phyloP scores from a whole-genome alignment of 2,888 invertebrate species.

The Mesorhabditis spiculigera region DNA sequence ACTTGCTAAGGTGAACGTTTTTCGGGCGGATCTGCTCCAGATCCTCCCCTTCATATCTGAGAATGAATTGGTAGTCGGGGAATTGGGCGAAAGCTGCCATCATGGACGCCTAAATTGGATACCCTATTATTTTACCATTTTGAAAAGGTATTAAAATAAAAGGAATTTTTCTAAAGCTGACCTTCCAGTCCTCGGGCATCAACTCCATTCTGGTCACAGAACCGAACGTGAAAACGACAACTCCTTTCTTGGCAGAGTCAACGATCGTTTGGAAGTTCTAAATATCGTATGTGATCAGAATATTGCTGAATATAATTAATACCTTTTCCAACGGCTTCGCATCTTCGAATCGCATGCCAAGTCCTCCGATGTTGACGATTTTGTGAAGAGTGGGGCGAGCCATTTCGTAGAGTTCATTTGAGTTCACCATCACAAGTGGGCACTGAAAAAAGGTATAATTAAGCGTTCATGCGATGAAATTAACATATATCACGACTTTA shows the following conservation, averaged over 20 bases:
- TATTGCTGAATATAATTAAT: too few species aligned
- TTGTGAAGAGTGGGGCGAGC: constrained; percentile 33
- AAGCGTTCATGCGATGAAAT: too few species aligned
- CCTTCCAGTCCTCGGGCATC: constrained; percentile 32
- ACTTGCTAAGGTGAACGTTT: constrained; percentile 37
- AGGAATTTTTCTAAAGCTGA: too few species aligned
- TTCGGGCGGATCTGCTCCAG: constrained; percentile 16
- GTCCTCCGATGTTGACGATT: not conserved
- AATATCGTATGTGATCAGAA: too few species aligned
- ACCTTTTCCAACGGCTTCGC: not conserved
- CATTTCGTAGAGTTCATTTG: constrained; percentile 44
- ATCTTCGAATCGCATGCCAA: not conserved
- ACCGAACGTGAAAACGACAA: constrained; percentile 42
- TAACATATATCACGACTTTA: too few species aligned
- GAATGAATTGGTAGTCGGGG: constrained; percentile 36
- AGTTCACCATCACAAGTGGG: constrained; percentile 36
- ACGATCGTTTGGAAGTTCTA: constrained; percentile 33
- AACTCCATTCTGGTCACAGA: constrained; percentile 32
- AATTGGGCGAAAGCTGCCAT: constrained; percentile 23
- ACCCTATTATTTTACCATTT: too few species aligned
- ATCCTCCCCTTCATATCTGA: constrained; percentile 31
- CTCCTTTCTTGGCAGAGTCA: constrained; percentile 25
- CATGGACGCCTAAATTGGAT: too few species aligned
- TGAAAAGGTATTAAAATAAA: too few species aligned
- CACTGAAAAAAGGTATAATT: not conserved